These are phyloP conservation scores for Drosophila kanekoi DNA, from an alignment of 2,888 invertebrate species.

Conservation along the genomic window DNA sequence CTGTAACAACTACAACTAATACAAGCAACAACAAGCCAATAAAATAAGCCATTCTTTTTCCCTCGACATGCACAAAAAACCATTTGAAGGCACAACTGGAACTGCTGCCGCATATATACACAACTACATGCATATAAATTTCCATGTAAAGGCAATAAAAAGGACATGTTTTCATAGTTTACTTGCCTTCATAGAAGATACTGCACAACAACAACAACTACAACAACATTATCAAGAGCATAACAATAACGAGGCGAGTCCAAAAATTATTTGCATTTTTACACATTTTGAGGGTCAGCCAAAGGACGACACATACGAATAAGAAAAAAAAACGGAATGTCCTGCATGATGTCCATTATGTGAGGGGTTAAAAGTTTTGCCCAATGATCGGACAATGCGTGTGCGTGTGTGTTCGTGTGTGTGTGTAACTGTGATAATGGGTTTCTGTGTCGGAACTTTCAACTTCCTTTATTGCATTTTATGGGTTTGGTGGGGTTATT, in stretches of 20 bases:
- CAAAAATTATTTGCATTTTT: conserved; percentile 79
- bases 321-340: conserved; percentile 68
- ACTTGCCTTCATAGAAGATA: conserved; percentile 26
- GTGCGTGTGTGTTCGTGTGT: conserved; percentile 9
- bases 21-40: conserved; percentile 66
- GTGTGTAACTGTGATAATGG: conserved; percentile 77
- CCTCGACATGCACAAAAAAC: conserved; percentile 19
- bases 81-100: conserved; percentile 22
- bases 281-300: conserved; percentile 80
- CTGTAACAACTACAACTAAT: conserved; percentile 33
- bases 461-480: conserved; percentile 82
- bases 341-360: conserved; percentile 73
- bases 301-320: conserved; percentile 55
- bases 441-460: conserved; percentile 82
- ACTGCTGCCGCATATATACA: conserved; percentile 36
- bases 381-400: conserved; percentile 63
- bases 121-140: conserved; percentile 77
- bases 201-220: conserved; percentile 29
- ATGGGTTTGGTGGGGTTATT: conserved; percentile 58
- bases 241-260: conserved; percentile 73
- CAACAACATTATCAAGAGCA: conserved; percentile 78
- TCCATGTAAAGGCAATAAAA: conserved; percentile 81
- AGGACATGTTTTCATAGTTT: conserved; percentile 74
- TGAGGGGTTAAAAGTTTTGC: conserved; percentile 71
- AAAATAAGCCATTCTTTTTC: conserved; percentile 72